Percentiles rank a stretch among this genome's conserved stretches.
These are phyloP conservation scores for Penaeus chinensis DNA, from an alignment of 1,140 invertebrate species.

Conservation along the genomic window DNA sequence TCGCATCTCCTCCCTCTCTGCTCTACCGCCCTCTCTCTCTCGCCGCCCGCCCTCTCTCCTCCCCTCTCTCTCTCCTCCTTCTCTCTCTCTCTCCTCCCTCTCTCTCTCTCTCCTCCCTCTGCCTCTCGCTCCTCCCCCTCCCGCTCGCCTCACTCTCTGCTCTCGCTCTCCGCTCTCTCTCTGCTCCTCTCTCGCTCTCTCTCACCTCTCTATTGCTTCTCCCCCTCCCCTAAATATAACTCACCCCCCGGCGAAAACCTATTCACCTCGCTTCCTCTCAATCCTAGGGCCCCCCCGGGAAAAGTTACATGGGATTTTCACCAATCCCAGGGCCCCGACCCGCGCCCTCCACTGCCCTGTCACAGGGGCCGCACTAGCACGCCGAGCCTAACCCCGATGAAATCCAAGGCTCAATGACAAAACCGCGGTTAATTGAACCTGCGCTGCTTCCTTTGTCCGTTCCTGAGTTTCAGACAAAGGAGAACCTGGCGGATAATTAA, in stretches of 20 bases:
- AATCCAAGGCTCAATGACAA: too few relatives aligned
- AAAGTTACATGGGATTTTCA: background rate
- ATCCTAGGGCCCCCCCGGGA: background rate
- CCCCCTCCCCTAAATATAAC: too few relatives aligned
- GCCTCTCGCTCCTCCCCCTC: background rate
- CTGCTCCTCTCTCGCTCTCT: background rate
- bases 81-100: background rate
- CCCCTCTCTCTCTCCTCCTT: background rate
- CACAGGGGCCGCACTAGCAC: too few relatives aligned
- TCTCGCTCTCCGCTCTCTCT: background rate
- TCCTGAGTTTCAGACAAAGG: too few relatives aligned
- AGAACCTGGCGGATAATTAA: too few relatives aligned
- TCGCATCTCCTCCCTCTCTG: background rate
- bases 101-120: background rate
- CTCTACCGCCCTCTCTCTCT: background rate
- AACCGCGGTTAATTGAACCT: too few relatives aligned
- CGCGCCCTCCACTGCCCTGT: too few relatives aligned
- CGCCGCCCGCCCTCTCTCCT: background rate
- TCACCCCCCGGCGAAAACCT: background rate
- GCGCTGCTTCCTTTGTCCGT: too few relatives aligned
- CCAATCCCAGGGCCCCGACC: background rate
- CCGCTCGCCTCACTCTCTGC: background rate
- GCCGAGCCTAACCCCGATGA: too few relatives aligned
- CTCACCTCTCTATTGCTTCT: background rate
- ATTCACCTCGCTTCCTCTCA: constrained; percentile 6